Percentiles rank a stretch among this genome's conserved stretches.
Conservation (phyloP, 2,797 vertebrate genomes). For the Fringilla coelebs region DNA sequence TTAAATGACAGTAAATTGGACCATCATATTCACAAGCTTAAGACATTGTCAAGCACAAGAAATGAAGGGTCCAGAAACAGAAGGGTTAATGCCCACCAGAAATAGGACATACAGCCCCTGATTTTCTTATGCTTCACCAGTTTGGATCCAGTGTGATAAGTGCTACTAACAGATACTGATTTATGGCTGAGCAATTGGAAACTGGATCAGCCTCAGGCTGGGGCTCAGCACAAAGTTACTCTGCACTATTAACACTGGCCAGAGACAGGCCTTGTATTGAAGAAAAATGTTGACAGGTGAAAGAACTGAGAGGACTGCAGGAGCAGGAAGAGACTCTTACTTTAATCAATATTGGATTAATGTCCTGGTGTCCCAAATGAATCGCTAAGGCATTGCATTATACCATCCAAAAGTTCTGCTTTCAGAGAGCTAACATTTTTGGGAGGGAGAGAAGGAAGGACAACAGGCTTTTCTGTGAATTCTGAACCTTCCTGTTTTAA, state of each 20-base stretch:
- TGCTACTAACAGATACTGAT: not conserved
- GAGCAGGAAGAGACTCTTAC: not conserved
- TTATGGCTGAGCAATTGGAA: not conserved
- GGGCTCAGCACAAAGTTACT: not conserved
- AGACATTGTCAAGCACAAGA: not conserved
- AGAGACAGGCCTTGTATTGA: not conserved
- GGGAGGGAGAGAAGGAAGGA: not conserved
- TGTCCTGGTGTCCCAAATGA: not conserved
- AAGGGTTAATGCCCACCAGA: not conserved
- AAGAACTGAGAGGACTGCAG: not conserved
- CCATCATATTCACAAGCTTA: not conserved
- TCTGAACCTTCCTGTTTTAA: not conserved
- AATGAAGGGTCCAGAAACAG: not conserved
- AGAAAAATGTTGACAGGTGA: not conserved
- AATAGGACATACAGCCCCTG: not conserved
- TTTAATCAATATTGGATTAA: not conserved
- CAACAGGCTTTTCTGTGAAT: not conserved
- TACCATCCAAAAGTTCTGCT: not conserved
- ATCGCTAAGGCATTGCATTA: not conserved
- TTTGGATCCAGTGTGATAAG: not conserved
- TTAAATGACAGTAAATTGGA: not conserved
- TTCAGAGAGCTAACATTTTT: not conserved
- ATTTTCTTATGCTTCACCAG: not conserved
- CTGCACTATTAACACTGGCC: not conserved
- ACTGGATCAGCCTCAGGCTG: not conserved